phyloP scores from a whole-genome alignment of 1,140 invertebrate species.

The Neodiprion virginianus region DNA sequence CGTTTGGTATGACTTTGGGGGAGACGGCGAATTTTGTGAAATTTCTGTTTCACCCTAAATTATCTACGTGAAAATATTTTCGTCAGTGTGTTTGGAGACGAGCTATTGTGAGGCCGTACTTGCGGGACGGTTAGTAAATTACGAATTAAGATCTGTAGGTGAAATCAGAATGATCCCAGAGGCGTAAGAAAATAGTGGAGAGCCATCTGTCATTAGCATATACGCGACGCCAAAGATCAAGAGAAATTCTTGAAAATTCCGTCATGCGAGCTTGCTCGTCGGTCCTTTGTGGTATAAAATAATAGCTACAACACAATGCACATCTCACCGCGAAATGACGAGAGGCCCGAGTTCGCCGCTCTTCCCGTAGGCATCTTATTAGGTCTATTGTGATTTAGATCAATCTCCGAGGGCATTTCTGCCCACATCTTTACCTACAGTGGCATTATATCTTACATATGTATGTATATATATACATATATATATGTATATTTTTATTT shows the following conservation, averaged over 20 bases:
- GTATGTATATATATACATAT: background rate
- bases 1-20: too few relatives aligned
- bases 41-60: too few relatives aligned
- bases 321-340: background rate
- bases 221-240: constrained; percentile 11
- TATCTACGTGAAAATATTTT: too few relatives aligned
- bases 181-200: background rate
- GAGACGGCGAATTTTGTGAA: too few relatives aligned
- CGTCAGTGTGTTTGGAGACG: too few relatives aligned
- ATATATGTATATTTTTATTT: background rate
- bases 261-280: constrained; percentile 4
- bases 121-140: too few relatives aligned
- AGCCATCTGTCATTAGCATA: constrained; percentile 8
- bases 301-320: constrained; percentile 13
- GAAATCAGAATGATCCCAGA: background rate
- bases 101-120: too few relatives aligned
- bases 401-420: constrained; percentile 7
- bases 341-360: background rate
- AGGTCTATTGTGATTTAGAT: constrained; percentile 8
- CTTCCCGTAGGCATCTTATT: constrained; percentile 18
- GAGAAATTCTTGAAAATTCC: constrained; percentile 12
- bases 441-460: background rate
- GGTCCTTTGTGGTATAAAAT: constrained; percentile 10
- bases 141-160: background rate
- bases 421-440: background rate